Percentiles rank a stretch among this genome's conserved stretches.
These are phyloP conservation scores for Agrypnus murinus DNA, from an alignment of 2,888 invertebrate species.

Conservation along the genomic window DNA sequence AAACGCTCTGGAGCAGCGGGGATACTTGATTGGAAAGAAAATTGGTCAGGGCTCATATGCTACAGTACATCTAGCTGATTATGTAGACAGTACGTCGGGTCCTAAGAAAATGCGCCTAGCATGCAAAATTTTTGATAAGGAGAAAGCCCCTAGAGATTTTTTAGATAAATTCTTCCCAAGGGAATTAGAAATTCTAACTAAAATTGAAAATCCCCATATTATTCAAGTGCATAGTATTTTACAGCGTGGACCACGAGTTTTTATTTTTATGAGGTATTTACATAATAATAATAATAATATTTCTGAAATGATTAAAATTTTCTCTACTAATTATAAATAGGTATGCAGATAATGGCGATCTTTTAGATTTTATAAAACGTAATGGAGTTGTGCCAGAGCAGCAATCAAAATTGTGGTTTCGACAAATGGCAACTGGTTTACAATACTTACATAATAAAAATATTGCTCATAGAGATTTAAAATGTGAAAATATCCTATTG, in stretches of 20 bases:
- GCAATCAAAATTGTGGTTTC: constrained; percentile 88
- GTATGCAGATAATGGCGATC: constrained; percentile 92
- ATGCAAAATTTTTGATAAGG: constrained; percentile 94
- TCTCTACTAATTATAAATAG: constrained; percentile 53
- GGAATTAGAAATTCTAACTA: constrained; percentile 91
- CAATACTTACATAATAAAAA: constrained; percentile 89
- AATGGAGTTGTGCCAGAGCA: constrained; percentile 86
- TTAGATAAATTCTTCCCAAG: constrained; percentile 94
- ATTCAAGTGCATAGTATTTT: constrained; percentile 92
- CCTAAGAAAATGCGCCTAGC: constrained; percentile 85
- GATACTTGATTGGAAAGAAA: constrained; percentile 88
- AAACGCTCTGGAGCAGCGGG: constrained; percentile 88
- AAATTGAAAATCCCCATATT: constrained; percentile 92
- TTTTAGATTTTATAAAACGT: constrained; percentile 87
- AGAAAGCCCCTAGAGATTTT: constrained; percentile 91
- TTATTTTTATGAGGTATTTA: constrained; percentile 87
- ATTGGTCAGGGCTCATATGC: constrained; percentile 95
- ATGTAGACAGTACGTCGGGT: constrained; percentile 80
- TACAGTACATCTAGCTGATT: constrained; percentile 90
- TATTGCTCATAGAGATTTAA: constrained; percentile 93
- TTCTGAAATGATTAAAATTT: too few relatives aligned
- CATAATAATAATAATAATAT: too few relatives aligned
- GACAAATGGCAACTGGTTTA: constrained; percentile 88
- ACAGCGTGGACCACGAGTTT: constrained; percentile 87
- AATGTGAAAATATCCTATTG: constrained; percentile 92